A percentile compares a stretch with the other conserved stretches of the same genome.
Evolutionary conservation across 2,888 invertebrate genomes (phyloP).

Genomic region (Encarsia formosa): DNA sequence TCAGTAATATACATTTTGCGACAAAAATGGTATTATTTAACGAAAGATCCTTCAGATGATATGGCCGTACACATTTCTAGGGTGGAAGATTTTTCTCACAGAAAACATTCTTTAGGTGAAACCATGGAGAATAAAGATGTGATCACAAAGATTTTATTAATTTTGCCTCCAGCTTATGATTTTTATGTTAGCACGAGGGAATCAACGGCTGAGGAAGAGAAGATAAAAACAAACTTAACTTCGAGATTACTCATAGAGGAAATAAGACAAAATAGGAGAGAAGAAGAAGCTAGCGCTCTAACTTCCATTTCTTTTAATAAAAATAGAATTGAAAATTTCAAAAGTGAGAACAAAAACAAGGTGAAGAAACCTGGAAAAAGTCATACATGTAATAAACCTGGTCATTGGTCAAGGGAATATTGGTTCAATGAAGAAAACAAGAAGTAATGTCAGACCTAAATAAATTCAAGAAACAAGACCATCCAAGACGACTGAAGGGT

Average conservation of each 20-base stretch:
- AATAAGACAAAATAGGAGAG: not conserved
- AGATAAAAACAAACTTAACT: not conserved
- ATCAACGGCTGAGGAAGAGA: not conserved
- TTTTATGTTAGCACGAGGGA: not conserved
- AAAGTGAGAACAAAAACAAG: not conserved
- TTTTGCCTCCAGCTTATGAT: constrained; percentile 27
- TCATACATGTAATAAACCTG: constrained; percentile 17
- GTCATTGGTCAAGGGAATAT: constrained; percentile 23
- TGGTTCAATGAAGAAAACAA: not conserved
- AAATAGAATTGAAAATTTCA: not conserved
- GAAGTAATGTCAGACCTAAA: not conserved
- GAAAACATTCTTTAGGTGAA: constrained; percentile 25
- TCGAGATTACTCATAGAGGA: not conserved
- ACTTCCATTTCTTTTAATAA: not conserved
- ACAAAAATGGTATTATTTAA: constrained; percentile 25
- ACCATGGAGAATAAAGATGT: constrained; percentile 12
- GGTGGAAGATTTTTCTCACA: constrained; percentile 32
- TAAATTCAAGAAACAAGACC: not conserved
- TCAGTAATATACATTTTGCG: constrained; percentile 22
- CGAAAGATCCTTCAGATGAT: not conserved
- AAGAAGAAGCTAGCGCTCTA: not conserved
- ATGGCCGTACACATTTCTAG: constrained; percentile 33
- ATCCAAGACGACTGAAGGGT: not conserved
- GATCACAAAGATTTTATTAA: constrained; percentile 28
- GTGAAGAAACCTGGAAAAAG: constrained; percentile 8